These are phyloP conservation scores for Sebastes jordani DNA, from an alignment of 2,797 vertebrate genomes.

Conservation along the genomic window DNA sequence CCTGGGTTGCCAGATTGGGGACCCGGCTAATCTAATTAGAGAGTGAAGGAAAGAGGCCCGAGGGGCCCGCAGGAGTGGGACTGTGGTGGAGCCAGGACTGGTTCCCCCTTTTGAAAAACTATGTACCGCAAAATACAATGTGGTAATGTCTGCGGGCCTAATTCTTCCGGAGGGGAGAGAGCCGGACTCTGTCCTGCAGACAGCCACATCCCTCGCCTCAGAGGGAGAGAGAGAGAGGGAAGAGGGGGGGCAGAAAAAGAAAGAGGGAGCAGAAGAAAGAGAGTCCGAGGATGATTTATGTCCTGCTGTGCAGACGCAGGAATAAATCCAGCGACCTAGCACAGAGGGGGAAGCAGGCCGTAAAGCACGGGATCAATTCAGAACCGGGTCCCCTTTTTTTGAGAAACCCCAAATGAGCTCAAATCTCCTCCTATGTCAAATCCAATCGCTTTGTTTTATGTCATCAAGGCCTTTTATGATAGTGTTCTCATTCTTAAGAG, in stretches of 20 bases:
- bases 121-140: slow-evolving; percentile 82
- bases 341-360: slow-evolving; percentile 65
- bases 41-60: slow-evolving; percentile 79
- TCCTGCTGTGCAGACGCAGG: slow-evolving; percentile 74
- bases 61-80: slow-evolving; percentile 68
- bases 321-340: slow-evolving; percentile 76
- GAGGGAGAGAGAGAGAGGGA: slow-evolving; percentile 33
- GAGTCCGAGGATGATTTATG: slow-evolving; percentile 78
- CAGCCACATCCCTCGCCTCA: slow-evolving; percentile 70
- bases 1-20: slow-evolving; percentile 77
- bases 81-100: slow-evolving; percentile 72
- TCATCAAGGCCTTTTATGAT: slow-evolving; percentile 72
- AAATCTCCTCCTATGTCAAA: slow-evolving; percentile 75
- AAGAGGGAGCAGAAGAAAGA: slow-evolving; percentile 60
- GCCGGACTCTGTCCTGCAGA: slow-evolving; percentile 72
- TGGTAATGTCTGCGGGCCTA: slow-evolving; percentile 86
- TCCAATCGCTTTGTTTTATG: slow-evolving; percentile 78
- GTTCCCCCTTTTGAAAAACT: slow-evolving; percentile 76
- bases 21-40: slow-evolving; percentile 85
- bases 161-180: slow-evolving; percentile 85
- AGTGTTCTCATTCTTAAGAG: slow-evolving; percentile 53
- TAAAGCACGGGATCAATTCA: slow-evolving; percentile 77
- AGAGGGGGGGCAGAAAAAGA: slow-evolving; percentile 30
- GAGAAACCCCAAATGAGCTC: slow-evolving; percentile 77
- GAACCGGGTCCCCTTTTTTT: slow-evolving; percentile 55